A percentile compares a stretch with the other conserved stretches of the same genome.
Conservation (phyloP, 2,888 invertebrate species). For the Drosophila atroscutellata region DNA sequence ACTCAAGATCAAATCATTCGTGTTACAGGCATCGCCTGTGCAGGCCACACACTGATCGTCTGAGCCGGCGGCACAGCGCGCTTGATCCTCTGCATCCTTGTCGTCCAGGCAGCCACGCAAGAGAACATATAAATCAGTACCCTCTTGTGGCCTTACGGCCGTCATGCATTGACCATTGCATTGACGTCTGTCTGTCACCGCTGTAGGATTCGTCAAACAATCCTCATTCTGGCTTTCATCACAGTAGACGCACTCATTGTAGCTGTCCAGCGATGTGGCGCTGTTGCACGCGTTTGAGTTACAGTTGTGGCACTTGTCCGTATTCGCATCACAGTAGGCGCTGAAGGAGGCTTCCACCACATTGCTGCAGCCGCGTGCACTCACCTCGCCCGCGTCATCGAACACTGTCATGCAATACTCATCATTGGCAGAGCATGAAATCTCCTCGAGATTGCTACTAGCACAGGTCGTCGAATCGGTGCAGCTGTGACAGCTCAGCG, state of each 20-base stretch:
- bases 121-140: constrained; percentile 48
- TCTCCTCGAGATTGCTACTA: not conserved
- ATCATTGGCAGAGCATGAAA: constrained; percentile 23
- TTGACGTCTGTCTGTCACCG: constrained; percentile 57
- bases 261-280: constrained; percentile 56
- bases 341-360: constrained; percentile 61
- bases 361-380: constrained; percentile 76
- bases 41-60: constrained; percentile 66
- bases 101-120: constrained; percentile 80
- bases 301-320: constrained; percentile 74
- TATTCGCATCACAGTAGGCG: constrained; percentile 70
- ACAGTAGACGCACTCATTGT: constrained; percentile 77
- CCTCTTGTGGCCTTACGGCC: constrained; percentile 48
- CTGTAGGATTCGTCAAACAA: constrained; percentile 57
- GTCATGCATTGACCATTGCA: constrained; percentile 81
- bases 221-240: constrained; percentile 54
- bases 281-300: constrained; percentile 81
- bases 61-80: constrained; percentile 47
- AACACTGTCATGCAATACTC: constrained; percentile 82
- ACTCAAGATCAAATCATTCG: constrained; percentile 21
- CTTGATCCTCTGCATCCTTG: constrained; percentile 73
- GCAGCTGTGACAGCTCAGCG: constrained; percentile 75
- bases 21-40: constrained; percentile 64
- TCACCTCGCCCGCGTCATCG: constrained; percentile 51
- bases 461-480: constrained; percentile 49